Conservation (phyloP, 2,888 invertebrate species). For the Biston stratarius region DNA sequence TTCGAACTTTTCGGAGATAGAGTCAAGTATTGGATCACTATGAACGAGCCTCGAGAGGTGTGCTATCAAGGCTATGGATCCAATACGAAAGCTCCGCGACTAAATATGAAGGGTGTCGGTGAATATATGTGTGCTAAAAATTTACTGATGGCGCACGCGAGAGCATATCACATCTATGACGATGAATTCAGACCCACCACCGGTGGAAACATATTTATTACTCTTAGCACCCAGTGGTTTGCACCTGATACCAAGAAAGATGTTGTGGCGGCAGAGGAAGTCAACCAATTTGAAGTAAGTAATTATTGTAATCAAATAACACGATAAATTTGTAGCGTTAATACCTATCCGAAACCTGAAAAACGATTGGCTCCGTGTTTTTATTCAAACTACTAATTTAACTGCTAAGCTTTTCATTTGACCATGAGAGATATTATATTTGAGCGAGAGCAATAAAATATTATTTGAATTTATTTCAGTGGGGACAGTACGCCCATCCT, state of each 20-base stretch:
- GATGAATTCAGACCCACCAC: constrained; percentile 67
- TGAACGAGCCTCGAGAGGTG: constrained; percentile 81
- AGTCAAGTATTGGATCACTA: constrained; percentile 84
- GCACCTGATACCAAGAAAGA: constrained; percentile 77
- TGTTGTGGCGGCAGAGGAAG: constrained; percentile 72
- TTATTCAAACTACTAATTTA: too few species aligned
- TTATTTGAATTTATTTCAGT: constrained; percentile 50
- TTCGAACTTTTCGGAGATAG: constrained; percentile 77
- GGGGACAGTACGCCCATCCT: constrained; percentile 87
- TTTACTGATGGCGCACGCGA: constrained; percentile 83
- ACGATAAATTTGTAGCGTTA: too few species aligned
- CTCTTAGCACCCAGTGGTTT: constrained; percentile 59
- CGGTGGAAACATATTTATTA: constrained; percentile 52
- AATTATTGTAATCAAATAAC: constrained; percentile 3
- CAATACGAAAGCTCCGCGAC: constrained; percentile 53
- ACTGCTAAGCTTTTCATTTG: too few species aligned
- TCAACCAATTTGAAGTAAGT: constrained; percentile 78
- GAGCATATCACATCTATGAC: constrained; percentile 80
- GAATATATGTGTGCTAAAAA: constrained; percentile 62
- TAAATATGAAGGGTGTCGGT: constrained; percentile 14
- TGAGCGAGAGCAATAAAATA: too few species aligned
- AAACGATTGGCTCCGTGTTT: too few species aligned
- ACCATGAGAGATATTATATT: too few species aligned
- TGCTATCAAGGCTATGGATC: constrained; percentile 75
- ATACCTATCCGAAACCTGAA: too few species aligned